phyloP scores from a whole-genome alignment of 1,140 invertebrate genomes.

The Drosophila sp. region DNA sequence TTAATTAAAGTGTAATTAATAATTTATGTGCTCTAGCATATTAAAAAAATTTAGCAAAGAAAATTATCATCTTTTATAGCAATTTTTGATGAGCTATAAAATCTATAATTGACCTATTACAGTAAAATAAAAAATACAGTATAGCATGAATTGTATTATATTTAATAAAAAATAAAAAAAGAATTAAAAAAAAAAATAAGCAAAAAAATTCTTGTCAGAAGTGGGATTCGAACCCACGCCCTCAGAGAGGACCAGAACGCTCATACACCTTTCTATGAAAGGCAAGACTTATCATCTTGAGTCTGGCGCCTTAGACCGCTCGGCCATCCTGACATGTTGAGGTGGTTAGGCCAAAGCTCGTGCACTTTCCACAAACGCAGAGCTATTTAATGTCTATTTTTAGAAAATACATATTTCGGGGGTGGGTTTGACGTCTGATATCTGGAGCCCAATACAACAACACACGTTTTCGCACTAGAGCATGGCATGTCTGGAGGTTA shows the following conservation, averaged over 20 bases:
- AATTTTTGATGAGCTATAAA: neutral
- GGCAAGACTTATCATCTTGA: constrained; percentile 84
- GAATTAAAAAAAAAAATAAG: constrained; percentile 1
- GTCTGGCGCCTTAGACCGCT: constrained; percentile 89
- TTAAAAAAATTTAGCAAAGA: too few species aligned
- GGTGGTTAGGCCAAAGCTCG: constrained; percentile 85
- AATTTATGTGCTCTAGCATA: too few species aligned
- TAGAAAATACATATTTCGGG: neutral
- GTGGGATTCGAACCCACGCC: constrained; percentile 95
- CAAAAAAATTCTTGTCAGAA: constrained; percentile 89
- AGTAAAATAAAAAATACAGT: neutral
- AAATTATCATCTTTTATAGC: too few species aligned
- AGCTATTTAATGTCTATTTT: neutral
- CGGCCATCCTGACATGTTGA: constrained; percentile 86
- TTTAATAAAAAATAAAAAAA: constrained; percentile 13
- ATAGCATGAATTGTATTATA: neutral
- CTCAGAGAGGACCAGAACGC: constrained; percentile 92
- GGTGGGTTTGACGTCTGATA: constrained; percentile 13
- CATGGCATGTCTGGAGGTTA: constrained; percentile 66
- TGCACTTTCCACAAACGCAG: constrained; percentile 52
- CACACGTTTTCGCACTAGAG: constrained; percentile 67
- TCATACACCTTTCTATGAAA: constrained; percentile 76
- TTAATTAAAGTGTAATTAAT: too few species aligned
- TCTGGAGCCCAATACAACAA: constrained; percentile 14
- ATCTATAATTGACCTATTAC: neutral